A percentile compares a stretch with the other conserved stretches of the same genome.
Conservation (phyloP, 1,140 invertebrate species). For the Heliconius himera region DNA sequence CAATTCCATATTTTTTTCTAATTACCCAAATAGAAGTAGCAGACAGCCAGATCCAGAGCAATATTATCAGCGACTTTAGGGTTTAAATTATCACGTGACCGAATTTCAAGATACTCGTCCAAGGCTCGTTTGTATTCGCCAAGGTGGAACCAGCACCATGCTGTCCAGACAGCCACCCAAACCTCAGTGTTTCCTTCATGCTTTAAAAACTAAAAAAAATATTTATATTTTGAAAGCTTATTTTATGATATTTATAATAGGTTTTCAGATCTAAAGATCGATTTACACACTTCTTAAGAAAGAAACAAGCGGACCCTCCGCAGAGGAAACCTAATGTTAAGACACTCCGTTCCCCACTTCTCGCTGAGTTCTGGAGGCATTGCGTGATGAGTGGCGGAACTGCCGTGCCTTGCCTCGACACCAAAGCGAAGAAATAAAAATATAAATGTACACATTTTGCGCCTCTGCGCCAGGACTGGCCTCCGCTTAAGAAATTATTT, state of each 20-base stretch:
- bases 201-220: conserved; percentile 62
- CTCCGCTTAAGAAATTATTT: neutral
- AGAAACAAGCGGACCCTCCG: no score
- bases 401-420: no score
- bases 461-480: no score
- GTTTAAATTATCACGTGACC: conserved; percentile 62
- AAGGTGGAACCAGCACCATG: conserved; percentile 96
- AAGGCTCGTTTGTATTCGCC: conserved; percentile 95
- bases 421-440: no score
- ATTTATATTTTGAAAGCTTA: neutral
- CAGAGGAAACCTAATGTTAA: no score
- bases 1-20: neutral
- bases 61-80: conserved; percentile 80
- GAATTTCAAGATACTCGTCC: conserved; percentile 85
- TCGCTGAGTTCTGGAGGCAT: no score
- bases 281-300: no score
- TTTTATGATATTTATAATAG: no score
- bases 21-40: conserved; percentile 97
- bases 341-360: no score
- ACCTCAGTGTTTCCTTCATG: conserved; percentile 82
- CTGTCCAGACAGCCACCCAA: conserved; percentile 92
- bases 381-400: no score
- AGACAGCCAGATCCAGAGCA: conserved; percentile 93
- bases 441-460: no score
- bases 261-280: no score